Conservation (phyloP, 2,888 invertebrate species). For the Drosophila sordidula region DNA sequence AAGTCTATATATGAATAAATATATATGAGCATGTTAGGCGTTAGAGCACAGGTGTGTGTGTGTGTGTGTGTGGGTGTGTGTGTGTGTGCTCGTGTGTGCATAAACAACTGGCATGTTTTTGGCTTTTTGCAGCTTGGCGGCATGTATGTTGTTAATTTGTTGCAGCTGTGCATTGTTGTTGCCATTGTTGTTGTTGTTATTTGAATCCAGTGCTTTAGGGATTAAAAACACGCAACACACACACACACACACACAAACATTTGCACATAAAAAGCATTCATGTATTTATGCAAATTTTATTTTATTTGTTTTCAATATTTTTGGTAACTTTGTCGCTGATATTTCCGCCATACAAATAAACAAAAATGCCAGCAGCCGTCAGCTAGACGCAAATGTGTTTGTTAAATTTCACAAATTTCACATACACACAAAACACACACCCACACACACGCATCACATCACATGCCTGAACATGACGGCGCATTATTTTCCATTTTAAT, state of each 20-base stretch:
- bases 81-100: slow-evolving; percentile 27
- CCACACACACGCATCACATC: slow-evolving; percentile 18
- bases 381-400: slow-evolving; percentile 69
- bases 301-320: slow-evolving; percentile 80
- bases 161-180: slow-evolving; percentile 57
- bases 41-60: slow-evolving; percentile 15
- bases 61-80: slow-evolving; percentile 13
- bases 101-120: slow-evolving; percentile 73
- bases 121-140: slow-evolving; percentile 72
- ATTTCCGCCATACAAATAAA: slow-evolving; percentile 78
- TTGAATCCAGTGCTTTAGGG: slow-evolving; percentile 74
- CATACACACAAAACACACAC: slow-evolving; percentile 10
- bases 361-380: slow-evolving; percentile 64
- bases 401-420: slow-evolving; percentile 49
- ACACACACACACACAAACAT: slow-evolving; percentile 14
- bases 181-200: slow-evolving; percentile 52
- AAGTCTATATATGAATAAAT: neutral
- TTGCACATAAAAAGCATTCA: slow-evolving; percentile 60
- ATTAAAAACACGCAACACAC: slow-evolving; percentile 63
- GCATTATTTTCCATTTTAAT: slow-evolving; percentile 80
- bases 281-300: slow-evolving; percentile 76
- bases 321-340: slow-evolving; percentile 79
- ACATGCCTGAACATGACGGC: slow-evolving; percentile 60
- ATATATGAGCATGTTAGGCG: slow-evolving; percentile 3
- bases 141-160: slow-evolving; percentile 68